Evolutionary conservation across 2,888 invertebrate species (phyloP).

Genomic region (Scaptomyza flava): DNA sequence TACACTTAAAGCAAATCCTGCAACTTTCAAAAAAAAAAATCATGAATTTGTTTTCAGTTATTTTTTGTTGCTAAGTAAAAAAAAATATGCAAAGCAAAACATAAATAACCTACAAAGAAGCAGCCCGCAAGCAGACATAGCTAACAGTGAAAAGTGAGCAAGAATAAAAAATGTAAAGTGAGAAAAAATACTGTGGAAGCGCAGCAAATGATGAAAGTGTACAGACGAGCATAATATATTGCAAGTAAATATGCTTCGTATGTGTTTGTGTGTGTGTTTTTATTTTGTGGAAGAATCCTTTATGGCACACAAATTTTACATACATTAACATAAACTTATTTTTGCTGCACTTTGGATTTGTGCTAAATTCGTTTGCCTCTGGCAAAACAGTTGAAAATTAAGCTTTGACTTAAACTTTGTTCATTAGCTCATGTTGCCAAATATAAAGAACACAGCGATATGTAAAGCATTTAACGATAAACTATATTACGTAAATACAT

Average conservation of each 20-base stretch:
- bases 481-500: neutral
- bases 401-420: neutral
- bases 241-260: slow-evolving; percentile 6
- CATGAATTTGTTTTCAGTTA: slow-evolving; percentile 54
- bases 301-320: slow-evolving; percentile 13
- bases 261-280: slow-evolving; percentile 5
- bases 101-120: slow-evolving; percentile 71
- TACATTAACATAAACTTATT: neutral
- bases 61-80: slow-evolving; percentile 42
- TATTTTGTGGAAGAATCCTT: slow-evolving; percentile 16
- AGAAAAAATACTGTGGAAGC: slow-evolving; percentile 22
- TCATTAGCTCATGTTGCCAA: neutral
- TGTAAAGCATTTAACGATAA: neutral
- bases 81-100: slow-evolving; percentile 57
- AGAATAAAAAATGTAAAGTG: slow-evolving; percentile 59
- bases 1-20: slow-evolving; percentile 53
- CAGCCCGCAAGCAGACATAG: slow-evolving; percentile 73
- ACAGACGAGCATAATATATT: slow-evolving; percentile 25
- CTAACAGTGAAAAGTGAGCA: slow-evolving; percentile 73
- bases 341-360: slow-evolving; percentile 29
- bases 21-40: slow-evolving; percentile 35
- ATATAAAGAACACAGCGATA: neutral
- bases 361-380: slow-evolving; percentile 26
- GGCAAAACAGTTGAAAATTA: slow-evolving; percentile 16
- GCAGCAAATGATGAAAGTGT: slow-evolving; percentile 53